These are phyloP conservation scores for Glomeris marginata DNA, from an alignment of 2,888 invertebrate species.

Conservation along the genomic window DNA sequence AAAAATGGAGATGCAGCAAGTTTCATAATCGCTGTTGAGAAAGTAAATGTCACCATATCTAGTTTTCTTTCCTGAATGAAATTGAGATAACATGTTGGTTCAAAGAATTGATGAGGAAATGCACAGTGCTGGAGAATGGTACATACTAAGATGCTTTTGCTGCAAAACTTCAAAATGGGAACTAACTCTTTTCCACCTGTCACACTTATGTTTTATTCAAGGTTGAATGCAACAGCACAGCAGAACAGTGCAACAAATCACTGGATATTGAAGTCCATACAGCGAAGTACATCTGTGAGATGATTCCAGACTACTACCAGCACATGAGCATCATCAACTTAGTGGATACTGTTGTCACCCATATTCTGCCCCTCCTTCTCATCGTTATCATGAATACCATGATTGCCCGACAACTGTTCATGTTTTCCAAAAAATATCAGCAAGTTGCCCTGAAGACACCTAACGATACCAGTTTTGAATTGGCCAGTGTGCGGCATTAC, in stretches of 20 bases:
- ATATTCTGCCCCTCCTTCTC: slow-evolving; percentile 52
- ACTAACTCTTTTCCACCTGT: too few species aligned
- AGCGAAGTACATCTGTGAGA: slow-evolving; percentile 8
- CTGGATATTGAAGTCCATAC: too few species aligned
- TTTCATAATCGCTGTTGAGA: too few species aligned
- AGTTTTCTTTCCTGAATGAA: too few species aligned
- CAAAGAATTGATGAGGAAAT: too few species aligned
- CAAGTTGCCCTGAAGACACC: not conserved
- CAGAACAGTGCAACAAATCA: not conserved
- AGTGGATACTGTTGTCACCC: slow-evolving; percentile 53
- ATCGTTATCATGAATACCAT: slow-evolving; percentile 54
- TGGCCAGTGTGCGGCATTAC: not conserved
- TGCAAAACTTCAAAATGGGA: too few species aligned
- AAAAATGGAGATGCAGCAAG: too few species aligned
- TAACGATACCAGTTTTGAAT: not conserved
- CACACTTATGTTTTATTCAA: not conserved
- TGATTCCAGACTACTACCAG: slow-evolving; percentile 7
- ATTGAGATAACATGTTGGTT: too few species aligned
- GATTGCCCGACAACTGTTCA: slow-evolving; percentile 49
- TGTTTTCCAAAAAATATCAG: slow-evolving; percentile 18
- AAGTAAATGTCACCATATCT: too few species aligned
- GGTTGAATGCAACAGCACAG: not conserved
- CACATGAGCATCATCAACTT: slow-evolving; percentile 41
- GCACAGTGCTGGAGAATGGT: too few species aligned
- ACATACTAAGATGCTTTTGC: too few species aligned